Base-by-base conservation (phyloP, 1,140 invertebrate species). In the Zeugodacus cucurbitae region DNA sequence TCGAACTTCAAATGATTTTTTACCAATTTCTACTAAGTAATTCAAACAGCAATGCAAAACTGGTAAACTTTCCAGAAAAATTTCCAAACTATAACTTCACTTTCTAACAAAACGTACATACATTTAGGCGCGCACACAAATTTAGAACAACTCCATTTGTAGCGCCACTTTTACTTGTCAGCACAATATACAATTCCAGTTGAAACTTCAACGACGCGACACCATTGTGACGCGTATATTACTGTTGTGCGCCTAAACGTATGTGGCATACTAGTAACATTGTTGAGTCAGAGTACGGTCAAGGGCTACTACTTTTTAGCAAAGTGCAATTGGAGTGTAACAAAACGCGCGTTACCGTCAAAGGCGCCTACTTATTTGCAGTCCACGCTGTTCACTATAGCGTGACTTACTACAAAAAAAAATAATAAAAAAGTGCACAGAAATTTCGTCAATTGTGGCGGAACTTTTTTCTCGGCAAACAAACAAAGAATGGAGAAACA, bases 251-350 rank as follows among this genome's bases (percentile, higher is more conserved):
- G 41, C 74, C 74, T 44, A 82, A 82, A 82, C 48, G 7, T 82
- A 82, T 82, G 37, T 11, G 67, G 41, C 67, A 67, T 67, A 22
- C 29, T 54, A 48, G 74, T 22, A 48, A 41, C 41, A 10, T 48
- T 82, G 37, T 48, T 44, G 34, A 7, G 37, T 11, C 11, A 22
- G 44, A 48, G 74, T 82, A 82, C n/a, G 37, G 48, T 82, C 74
- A 82, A 82, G 74, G 41, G n/a, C 41, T 82, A n/a, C 48, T 82
- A 82, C 74, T 82, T 82, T 48, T 82, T 48, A 37, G 74, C n/a
- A 48, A 48, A 44, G 74, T 48, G 41, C 41, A 82, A 26, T 48
- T 82, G 5, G 32, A 54, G 74, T 82, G 74, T 82, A 82, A 48
- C 74, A 82, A 82, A 82, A 82, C 48, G 48, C 41, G n/a, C 37